phyloP scores from a whole-genome alignment of 2,797 vertebrate species.

The Gorsachius magnificus region DNA sequence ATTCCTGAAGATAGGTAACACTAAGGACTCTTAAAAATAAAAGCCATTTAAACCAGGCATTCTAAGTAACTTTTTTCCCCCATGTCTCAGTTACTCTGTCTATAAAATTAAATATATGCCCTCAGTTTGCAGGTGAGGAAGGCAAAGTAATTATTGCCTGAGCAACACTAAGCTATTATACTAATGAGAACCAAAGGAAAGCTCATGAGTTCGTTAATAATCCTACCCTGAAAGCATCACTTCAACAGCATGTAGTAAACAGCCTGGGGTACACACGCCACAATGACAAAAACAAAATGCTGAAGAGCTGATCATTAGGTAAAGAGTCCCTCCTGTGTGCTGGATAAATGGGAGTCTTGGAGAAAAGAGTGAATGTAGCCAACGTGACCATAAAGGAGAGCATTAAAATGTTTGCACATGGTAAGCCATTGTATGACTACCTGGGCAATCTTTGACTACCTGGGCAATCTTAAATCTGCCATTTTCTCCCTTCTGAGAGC shows the following conservation, averaged over 20 bases:
- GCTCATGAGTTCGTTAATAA: background rate
- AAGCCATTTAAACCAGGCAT: background rate
- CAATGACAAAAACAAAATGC: background rate
- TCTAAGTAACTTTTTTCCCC: background rate
- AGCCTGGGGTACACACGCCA: background rate
- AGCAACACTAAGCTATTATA: background rate
- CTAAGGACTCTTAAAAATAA: background rate
- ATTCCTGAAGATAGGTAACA: background rate
- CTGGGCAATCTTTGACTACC: background rate
- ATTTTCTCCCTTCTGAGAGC: background rate
- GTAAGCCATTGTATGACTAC: background rate
- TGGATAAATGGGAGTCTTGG: background rate
- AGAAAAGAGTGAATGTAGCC: background rate
- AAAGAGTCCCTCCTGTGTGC: background rate
- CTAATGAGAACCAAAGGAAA: conserved; percentile 5
- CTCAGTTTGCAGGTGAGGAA: background rate
- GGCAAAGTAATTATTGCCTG: background rate
- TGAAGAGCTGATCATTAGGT: background rate
- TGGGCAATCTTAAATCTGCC: background rate
- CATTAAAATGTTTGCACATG: accelerated
- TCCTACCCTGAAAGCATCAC: background rate
- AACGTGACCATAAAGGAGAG: background rate
- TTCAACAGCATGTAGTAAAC: background rate
- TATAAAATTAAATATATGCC: background rate
- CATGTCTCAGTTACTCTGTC: background rate